These are phyloP conservation scores for Coleophora deauratella DNA, from an alignment of 2,888 invertebrate genomes.

Conservation along the genomic window DNA sequence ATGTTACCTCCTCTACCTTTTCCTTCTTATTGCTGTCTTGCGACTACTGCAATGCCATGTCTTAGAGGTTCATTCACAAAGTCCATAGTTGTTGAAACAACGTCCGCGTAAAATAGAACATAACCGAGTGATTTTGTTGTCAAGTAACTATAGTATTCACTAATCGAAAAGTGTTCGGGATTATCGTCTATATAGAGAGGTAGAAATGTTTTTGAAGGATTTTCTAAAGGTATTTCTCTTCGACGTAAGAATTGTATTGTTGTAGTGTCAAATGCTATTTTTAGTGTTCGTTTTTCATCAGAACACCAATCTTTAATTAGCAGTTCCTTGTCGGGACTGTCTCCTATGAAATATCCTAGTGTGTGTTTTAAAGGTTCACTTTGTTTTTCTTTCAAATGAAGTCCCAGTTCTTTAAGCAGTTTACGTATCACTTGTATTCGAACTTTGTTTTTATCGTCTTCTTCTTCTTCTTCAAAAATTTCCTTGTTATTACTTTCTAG, in stretches of 20 bases:
- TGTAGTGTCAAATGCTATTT: slow-evolving; percentile 5
- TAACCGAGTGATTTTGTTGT: slow-evolving; percentile 4
- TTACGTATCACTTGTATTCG: background rate
- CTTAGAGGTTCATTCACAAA: slow-evolving; percentile 1
- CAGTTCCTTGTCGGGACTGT: background rate
- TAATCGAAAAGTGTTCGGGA: slow-evolving; percentile 3
- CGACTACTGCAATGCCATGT: slow-evolving; percentile 5
- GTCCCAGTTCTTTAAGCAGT: slow-evolving; percentile 1
- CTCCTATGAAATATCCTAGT: slow-evolving; percentile 5
- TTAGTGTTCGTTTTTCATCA: background rate
- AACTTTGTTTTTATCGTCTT: too few relatives aligned
- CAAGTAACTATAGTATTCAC: slow-evolving; percentile 6
- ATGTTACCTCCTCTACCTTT: slow-evolving; percentile 6
- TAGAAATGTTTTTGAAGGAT: slow-evolving; percentile 3
- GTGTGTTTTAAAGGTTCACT: slow-evolving; percentile 1
- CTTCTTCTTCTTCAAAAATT: background rate
- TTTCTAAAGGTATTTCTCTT: background rate
- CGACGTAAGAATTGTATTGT: slow-evolving; percentile 11
- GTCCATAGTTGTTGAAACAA: slow-evolving; percentile 7
- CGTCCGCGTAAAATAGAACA: slow-evolving; percentile 4
- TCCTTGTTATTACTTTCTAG: background rate
- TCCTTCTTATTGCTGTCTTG: slow-evolving; percentile 3
- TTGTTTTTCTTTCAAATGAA: slow-evolving; percentile 3
- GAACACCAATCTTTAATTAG: slow-evolving; percentile 2
- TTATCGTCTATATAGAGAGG: slow-evolving; percentile 4